phyloP scores from a whole-genome alignment of 2,888 invertebrate genomes.

The Abrostola tripartita region DNA sequence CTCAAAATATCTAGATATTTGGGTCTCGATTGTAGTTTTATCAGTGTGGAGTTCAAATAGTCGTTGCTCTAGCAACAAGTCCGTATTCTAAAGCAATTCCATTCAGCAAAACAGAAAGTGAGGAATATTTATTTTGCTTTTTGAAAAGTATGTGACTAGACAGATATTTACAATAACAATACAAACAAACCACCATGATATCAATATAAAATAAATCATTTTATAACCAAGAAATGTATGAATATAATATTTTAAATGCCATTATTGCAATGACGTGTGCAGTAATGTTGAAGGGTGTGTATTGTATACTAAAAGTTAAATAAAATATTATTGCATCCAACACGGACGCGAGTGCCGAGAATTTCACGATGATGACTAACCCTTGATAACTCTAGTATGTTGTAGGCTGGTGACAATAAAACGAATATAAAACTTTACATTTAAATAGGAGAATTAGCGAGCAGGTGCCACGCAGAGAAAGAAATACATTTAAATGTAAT shows the following conservation, averaged over 20 bases:
- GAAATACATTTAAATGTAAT: background rate
- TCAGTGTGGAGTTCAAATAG: too few species aligned
- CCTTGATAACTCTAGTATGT: slow-evolving; percentile 6
- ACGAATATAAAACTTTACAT: slow-evolving; percentile 8
- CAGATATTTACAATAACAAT: too few species aligned
- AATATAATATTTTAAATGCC: background rate
- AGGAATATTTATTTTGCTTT: too few species aligned
- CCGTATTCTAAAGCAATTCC: too few species aligned
- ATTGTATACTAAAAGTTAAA: background rate
- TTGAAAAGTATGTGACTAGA: too few species aligned
- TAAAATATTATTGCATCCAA: slow-evolving; percentile 6
- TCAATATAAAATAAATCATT: too few species aligned
- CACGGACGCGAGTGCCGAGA: slow-evolving; percentile 6
- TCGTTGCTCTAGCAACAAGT: too few species aligned
- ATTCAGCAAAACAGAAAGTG: too few species aligned
- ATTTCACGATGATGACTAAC: slow-evolving; percentile 15
- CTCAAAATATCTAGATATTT: too few species aligned
- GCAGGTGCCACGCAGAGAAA: background rate
- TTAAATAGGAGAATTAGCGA: slow-evolving; percentile 2
- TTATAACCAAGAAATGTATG: background rate
- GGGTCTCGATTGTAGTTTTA: too few species aligned
- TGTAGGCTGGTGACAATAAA: background rate
- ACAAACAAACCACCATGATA: too few species aligned
- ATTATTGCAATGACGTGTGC: background rate
- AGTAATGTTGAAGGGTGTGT: background rate